Base-by-base conservation (phyloP, 2,797 vertebrate species). In the Sebastes trivittatus region DNA sequence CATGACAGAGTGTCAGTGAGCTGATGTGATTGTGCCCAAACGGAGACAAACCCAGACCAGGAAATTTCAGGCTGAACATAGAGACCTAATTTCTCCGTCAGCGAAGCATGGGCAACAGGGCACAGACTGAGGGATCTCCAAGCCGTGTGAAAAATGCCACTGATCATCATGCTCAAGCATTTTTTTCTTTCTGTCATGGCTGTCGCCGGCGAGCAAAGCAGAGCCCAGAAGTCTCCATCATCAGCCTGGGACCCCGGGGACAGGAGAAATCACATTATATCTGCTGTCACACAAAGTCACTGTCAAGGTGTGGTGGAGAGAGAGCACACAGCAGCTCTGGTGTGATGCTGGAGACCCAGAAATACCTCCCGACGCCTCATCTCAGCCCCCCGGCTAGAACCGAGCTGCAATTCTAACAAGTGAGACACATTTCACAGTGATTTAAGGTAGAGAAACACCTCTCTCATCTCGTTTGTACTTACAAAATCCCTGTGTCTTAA, bases 211-310 rank as follows among this genome's bases (percentile, higher is more conserved):
- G 54, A 92, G 90, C 82, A 92, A 87, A 89, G 77, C 90, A 84
- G 85, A 87, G 82, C 86, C 90, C 84, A 90, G 86, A 90, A 92
- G 92, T 92, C 92, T 95, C 94, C 92, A 92, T 95, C 92, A 94
- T 94, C 93, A 71, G 85, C 82, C 79, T 63, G 61, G 64, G 80
- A 88, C 91, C 94, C 91, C 20, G 72, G 92, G 91, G 94, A 94
- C 83, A 84, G 85, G 87, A 94, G 92, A 93, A 94, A 93, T 95
- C 94, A 94, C 92, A 94, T 93, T 94, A 93, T 92, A 95, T 95
- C 92, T 93, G 90, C 92, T 96, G 94, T 96, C 94, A 96, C 88
- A 94, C 88, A 90, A 91, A 94, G 87, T 94, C 93, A 93, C 92
- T 91, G 91, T 95, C 93, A 94, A 94, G 92, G 93, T 94, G 90